Evolutionary conservation across 2,888 invertebrate genomes (phyloP).

Genomic region (Odontocerum albicorne): DNA sequence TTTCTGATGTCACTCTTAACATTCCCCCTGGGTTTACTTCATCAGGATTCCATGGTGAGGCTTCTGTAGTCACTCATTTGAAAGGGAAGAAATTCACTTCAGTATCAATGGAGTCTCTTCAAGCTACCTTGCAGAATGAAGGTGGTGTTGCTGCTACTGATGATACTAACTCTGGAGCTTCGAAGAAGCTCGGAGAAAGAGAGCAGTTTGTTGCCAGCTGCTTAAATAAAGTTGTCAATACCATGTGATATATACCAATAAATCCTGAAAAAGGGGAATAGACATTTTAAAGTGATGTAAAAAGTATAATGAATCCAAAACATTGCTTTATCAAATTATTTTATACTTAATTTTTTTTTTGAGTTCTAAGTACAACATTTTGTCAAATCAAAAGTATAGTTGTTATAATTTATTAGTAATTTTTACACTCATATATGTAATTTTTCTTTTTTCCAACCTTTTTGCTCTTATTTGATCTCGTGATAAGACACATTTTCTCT

Average conservation of each 20-base stretch:
- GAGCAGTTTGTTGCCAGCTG: conserved; percentile 66
- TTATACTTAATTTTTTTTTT: no score
- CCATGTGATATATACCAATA: conserved; percentile 47
- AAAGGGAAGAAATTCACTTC: conserved; percentile 68
- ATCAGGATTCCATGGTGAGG: conserved; percentile 63
- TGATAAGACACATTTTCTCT: no score
- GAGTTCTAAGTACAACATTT: no score
- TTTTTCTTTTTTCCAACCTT: no score
- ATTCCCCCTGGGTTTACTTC: conserved; percentile 63
- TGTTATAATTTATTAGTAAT: no score
- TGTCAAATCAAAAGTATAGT: no score
- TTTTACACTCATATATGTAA: no score
- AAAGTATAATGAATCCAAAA: no score
- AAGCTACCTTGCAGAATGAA: conserved; percentile 54
- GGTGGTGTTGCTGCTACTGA: conserved; percentile 11
- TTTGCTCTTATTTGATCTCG: no score
- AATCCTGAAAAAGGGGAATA: conserved; percentile 35
- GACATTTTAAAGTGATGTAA: no score
- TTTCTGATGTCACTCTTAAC: conserved; percentile 65
- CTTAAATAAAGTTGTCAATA: conserved; percentile 64
- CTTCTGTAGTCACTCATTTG: conserved; percentile 65
- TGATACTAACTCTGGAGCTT: conserved; percentile 44
- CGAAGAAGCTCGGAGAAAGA: conserved; percentile 51
- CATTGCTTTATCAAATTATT: no score
- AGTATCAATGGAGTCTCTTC: conserved; percentile 61